Base-by-base conservation (phyloP, 2,888 invertebrate genomes). In the Aromia moschata region DNA sequence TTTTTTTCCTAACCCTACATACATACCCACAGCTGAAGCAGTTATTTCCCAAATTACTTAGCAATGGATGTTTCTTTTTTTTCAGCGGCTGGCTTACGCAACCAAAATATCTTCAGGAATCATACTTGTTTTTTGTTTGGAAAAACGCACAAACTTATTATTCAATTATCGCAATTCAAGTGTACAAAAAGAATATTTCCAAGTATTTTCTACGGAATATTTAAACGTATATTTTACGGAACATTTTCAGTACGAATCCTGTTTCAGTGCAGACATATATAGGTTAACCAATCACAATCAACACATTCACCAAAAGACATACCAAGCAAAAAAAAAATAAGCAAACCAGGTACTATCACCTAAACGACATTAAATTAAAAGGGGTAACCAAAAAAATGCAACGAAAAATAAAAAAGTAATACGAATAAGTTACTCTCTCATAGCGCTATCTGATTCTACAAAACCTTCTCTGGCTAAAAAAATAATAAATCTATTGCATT, bases 251-350 rank as follows among this genome's bases (percentile, higher is more conserved):
- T 18, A 36, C 33, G n/a, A 46, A 31, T 33, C 17, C 18, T 15
- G 25, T 36, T 56, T 41, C 41, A 51, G 65, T 69, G 69, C 65
- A 65, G 65, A 68, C 64, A 72, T 56, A 64, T 62, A 75, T 62
- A 75, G 74, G 79, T 78, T 77, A 79, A 80, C 80, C 80, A 80
- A 80, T 80, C 80, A 79, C 80, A 80, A 79, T 78, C 69, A 69
- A 59, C 58, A 73, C 70, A 73, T 69, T 67, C 69, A 71, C 56
- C 64, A 64, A 60, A 38, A 68, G 60, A 68, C 57, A 67, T 60
- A 62, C 53, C 43, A 49, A 43, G 46, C 57, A 60, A 36, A 38
- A 44, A 54, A 56, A 41, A 56, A 5, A 33, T 47, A 62, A 59
- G 52, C 56, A 58, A 58, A 59, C 15, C 11, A 33, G 43, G 52